A percentile compares a stretch with the other conserved stretches of the same genome.
Evolutionary conservation across 2,113 vertebrate species (phyloP).

Genomic region (Oreochromis aureus): DNA sequence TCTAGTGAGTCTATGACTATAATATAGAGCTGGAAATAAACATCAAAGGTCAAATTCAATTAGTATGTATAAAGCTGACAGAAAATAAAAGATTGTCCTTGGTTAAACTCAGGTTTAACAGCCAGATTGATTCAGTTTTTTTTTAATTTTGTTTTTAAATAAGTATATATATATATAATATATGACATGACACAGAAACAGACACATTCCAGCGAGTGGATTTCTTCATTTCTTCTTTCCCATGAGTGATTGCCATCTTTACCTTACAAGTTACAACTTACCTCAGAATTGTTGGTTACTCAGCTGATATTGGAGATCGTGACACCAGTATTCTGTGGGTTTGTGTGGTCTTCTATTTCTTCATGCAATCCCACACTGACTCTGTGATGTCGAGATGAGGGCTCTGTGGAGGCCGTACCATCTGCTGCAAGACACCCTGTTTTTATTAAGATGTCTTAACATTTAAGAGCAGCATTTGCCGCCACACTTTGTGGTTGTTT

Average conservation of each 20-base stretch:
- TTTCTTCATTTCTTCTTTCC: neutral
- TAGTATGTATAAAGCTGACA: neutral
- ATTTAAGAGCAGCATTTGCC: neutral
- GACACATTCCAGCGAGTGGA: neutral
- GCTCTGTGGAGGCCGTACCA: neutral
- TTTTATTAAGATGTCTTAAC: neutral
- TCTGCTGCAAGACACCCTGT: neutral
- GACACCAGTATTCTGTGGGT: neutral
- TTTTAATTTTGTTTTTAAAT: too few relatives aligned
- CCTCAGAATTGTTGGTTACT: neutral
- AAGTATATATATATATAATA: too few relatives aligned
- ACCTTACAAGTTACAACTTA: neutral
- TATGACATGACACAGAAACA: neutral
- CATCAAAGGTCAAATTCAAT: neutral
- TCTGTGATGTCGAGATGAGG: neutral
- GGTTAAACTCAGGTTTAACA: too few relatives aligned
- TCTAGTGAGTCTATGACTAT: neutral
- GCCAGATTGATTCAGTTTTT: too few relatives aligned
- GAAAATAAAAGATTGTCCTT: too few relatives aligned
- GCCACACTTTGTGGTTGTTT: neutral
- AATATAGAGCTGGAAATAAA: neutral
- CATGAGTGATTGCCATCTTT: neutral
- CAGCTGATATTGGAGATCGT: neutral
- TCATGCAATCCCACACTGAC: neutral
- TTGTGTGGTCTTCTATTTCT: neutral